Evolutionary conservation across 2,797 vertebrate genomes (phyloP).

Genomic region (Silurus aristotelis): DNA sequence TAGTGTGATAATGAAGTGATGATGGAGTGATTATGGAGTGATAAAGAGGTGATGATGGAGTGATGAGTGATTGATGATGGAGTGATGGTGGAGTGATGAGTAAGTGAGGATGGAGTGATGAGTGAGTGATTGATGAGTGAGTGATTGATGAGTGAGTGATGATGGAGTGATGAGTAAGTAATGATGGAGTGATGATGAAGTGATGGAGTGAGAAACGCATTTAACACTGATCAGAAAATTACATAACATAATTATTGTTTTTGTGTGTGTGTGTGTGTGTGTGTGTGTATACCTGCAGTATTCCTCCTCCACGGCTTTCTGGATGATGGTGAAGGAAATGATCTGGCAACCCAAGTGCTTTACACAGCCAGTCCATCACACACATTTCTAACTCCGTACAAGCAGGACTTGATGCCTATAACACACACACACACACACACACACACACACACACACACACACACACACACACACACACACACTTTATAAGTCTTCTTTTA

Average conservation of each 20-base stretch:
- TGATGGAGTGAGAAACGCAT: background rate
- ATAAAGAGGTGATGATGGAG: background rate
- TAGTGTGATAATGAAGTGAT: no score
- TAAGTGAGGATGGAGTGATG: background rate
- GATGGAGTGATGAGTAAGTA: background rate
- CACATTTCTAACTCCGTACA: constrained; percentile 96
- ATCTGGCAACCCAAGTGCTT: constrained; percentile 90
- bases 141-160: background rate
- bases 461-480: background rate
- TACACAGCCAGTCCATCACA: constrained; percentile 95
- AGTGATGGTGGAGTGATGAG: no score
- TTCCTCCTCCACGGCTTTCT: constrained; percentile 85
- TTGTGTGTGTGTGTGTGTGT: constrained; percentile 7
- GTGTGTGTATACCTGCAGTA: constrained; percentile 82
- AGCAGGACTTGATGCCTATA: constrained; percentile 90
- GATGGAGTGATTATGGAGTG: background rate
- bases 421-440: constrained; percentile 35
- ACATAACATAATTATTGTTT: background rate
- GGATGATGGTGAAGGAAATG: constrained; percentile 89
- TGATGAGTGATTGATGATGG: background rate
- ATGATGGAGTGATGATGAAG: background rate
- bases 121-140: no score
- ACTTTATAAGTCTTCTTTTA: no score
- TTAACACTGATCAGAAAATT: background rate
- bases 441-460: constrained; percentile 18